phyloP scores from a whole-genome alignment of 2,888 invertebrate species.

The Melanargia galathea region DNA sequence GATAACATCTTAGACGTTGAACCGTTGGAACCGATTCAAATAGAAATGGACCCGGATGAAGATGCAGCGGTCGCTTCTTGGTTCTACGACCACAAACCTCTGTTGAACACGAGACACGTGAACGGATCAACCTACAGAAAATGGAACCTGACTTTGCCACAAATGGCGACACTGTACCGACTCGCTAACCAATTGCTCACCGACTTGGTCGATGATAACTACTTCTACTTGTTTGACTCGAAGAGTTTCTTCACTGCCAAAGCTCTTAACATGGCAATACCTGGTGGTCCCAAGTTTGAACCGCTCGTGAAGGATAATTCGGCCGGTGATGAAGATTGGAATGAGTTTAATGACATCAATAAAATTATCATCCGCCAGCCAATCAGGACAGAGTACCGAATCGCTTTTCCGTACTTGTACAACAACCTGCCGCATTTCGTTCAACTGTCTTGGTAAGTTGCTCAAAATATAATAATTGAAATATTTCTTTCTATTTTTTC shows the following conservation, averaged over 20 bases:
- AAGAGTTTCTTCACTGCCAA: constrained; percentile 99
- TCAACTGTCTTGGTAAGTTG: constrained; percentile 96
- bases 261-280: constrained; percentile 99
- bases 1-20: constrained; percentile 99
- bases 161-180: constrained; percentile 98
- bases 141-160: constrained; percentile 97
- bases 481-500: too few relatives aligned
- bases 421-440: constrained; percentile 99
- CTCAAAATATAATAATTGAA: too few relatives aligned
- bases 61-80: constrained; percentile 94
- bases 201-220: constrained; percentile 98
- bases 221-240: constrained; percentile 99
- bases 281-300: constrained; percentile 99
- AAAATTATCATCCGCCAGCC: constrained; percentile 99
- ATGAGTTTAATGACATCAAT: constrained; percentile 99
- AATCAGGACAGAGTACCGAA: constrained; percentile 98
- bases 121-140: constrained; percentile 98
- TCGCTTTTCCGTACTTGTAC: constrained; percentile 99
- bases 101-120: constrained; percentile 95
- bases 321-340: constrained; percentile 99
- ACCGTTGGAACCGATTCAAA: constrained; percentile 99
- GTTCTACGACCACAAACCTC: constrained; percentile 99
- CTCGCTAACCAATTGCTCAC: constrained; percentile 98
- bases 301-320: constrained; percentile 99
- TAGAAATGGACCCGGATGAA: constrained; percentile 98